phyloP scores from a whole-genome alignment of 2,888 invertebrate species.

The Standfussiana lucernea region DNA sequence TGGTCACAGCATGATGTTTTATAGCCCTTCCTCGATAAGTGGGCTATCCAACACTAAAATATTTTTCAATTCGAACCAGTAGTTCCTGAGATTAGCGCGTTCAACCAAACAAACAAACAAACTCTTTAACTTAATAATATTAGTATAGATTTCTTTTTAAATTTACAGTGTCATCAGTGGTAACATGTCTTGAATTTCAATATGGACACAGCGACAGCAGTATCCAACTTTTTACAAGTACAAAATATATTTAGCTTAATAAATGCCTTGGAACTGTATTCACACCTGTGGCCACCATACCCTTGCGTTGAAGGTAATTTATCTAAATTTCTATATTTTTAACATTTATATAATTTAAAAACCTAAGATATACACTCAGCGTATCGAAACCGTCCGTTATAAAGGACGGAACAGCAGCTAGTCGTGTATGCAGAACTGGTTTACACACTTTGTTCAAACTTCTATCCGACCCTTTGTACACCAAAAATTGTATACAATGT shows the following conservation, averaged over 20 bases:
- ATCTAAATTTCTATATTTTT: background rate
- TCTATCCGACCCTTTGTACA: background rate
- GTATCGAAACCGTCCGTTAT: background rate
- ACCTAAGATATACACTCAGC: no score
- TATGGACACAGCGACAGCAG: slow-evolving; percentile 16
- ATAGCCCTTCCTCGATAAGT: no score
- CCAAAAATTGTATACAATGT: background rate
- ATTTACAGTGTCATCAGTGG: background rate
- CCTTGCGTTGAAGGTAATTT: slow-evolving; percentile 24
- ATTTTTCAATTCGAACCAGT: no score
- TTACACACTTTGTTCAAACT: background rate
- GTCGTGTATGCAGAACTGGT: background rate
- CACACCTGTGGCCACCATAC: slow-evolving; percentile 9
- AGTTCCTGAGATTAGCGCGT: no score
- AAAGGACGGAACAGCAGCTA: background rate
- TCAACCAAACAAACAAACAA: no score
- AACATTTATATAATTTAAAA: no score
- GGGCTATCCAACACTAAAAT: no score
- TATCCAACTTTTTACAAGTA: slow-evolving; percentile 6
- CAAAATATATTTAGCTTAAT: slow-evolving; percentile 13
- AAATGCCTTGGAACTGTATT: background rate
- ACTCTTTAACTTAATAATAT: no score
- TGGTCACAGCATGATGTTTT: no score
- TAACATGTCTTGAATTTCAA: background rate
- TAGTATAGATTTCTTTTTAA: no score